Evolutionary conservation across 2,888 invertebrate species (phyloP).

Genomic region (Nesidiocoris tenuis): DNA sequence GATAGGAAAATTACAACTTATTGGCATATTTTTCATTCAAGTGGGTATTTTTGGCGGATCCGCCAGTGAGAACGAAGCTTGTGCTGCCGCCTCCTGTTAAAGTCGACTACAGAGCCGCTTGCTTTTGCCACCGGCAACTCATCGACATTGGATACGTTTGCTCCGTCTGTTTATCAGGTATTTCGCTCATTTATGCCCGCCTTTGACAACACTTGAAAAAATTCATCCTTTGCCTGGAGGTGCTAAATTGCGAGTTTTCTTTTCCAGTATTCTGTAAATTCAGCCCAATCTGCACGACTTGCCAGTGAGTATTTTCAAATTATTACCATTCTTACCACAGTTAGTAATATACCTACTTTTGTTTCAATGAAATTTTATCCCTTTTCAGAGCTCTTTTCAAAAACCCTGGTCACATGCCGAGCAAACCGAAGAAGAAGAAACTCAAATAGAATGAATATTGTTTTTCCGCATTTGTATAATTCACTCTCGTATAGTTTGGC

Average conservation of each 20-base stretch:
- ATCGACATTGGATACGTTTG: constrained; percentile 97
- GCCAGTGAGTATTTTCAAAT: constrained; percentile 73
- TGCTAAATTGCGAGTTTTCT: background rate
- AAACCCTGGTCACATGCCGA: constrained; percentile 75
- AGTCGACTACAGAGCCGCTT: constrained; percentile 95
- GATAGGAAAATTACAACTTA: too few relatives aligned
- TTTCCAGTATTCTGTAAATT: constrained; percentile 92
- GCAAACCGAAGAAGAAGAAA: constrained; percentile 81
- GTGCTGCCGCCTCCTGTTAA: constrained; percentile 85
- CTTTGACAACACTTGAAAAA: background rate
- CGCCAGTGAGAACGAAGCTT: constrained; percentile 73
- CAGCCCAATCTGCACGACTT: constrained; percentile 95
- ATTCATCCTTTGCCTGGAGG: background rate
- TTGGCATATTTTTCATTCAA: constrained; percentile 55
- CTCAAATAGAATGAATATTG: constrained; percentile 23
- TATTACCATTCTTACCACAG: background rate
- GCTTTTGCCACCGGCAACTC: constrained; percentile 94
- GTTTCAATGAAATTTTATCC: constrained; percentile 52
- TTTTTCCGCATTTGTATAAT: background rate
- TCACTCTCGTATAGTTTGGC: too few relatives aligned
- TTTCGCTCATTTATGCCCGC: constrained; percentile 53
- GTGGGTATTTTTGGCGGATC: constrained; percentile 93
- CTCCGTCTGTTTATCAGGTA: constrained; percentile 93
- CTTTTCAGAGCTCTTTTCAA: constrained; percentile 84
- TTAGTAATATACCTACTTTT: too few relatives aligned